Evolutionary conservation across 2,888 invertebrate genomes (phyloP), one percentile per base, ranked within the genome.

Genomic region (Volucella inflata): DNA sequence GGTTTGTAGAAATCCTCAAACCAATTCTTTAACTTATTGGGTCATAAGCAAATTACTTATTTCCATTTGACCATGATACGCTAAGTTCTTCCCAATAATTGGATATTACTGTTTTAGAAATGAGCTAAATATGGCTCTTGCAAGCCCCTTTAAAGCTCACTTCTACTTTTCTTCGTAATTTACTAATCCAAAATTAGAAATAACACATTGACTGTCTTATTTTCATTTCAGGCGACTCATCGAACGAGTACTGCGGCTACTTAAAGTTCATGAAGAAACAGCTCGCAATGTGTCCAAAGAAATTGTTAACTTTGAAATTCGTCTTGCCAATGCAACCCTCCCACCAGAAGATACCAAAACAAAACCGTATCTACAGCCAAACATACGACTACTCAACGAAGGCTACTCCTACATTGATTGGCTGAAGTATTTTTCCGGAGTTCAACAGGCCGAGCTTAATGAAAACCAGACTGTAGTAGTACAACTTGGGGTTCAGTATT

Each of bases 401-500:
- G 72, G 67, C 4, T 84, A 79, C 60, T 40, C 83, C 11, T 74
- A 79, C 17, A 62, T 87, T n/a, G 62, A 88, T 62, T 88, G 88
- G 88, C 36, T 46, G 4, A 51, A 36, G 55, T 88, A 88, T 67
- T 68, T 88, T 0, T 67, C 76, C 1, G 77, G 42, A 0, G 60
- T 87, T 8, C 79, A 75, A 46, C 40, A 71, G 0, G 36, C 55
- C 8, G 17, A 65, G 9, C 44, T 10, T 4, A 9, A 1, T 44
- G 53, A 40, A 38, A 78, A 59, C 50, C 83, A 14, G 59, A 94
- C 94, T 1, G 94, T 87, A 9, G 65, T 87, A 0, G 59, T 88
- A 30, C 95, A 95, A 50, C 67, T 79, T 87, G 95, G 96, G 30
- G 91, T 95, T 11, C 93, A 93, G 80, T 71, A 77, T 42, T 74